Percentiles rank a stretch among this genome's conserved stretches.
Evolutionary conservation across 1,140 invertebrate species (phyloP).

Genomic region (Dendroctonus valens): DNA sequence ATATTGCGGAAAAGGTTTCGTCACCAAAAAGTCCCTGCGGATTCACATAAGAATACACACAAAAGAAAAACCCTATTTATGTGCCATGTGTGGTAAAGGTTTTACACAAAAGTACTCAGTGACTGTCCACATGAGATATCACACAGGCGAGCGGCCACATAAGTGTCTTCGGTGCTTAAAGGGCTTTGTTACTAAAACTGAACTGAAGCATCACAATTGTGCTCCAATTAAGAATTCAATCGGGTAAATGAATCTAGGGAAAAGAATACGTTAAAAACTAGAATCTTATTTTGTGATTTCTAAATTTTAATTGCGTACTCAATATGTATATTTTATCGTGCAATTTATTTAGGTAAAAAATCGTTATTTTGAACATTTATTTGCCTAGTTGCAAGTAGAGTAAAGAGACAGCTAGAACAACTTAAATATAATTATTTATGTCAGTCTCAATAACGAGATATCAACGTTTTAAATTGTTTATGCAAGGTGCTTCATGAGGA

Average conservation of each 20-base stretch:
- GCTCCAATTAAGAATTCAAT: too few relatives aligned
- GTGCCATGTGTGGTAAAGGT: conserved; percentile 44
- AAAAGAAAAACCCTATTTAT: conserved; percentile 47
- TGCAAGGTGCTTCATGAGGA: too few relatives aligned
- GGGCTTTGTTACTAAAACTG: conserved; percentile 40
- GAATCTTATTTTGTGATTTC: too few relatives aligned
- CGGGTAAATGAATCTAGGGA: too few relatives aligned
- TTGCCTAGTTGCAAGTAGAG: too few relatives aligned
- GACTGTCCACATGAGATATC: conserved; percentile 60
- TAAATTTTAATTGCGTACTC: too few relatives aligned
- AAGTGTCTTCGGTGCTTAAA: conserved; percentile 58
- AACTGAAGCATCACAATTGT: conserved; percentile 38
- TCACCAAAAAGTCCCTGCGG: conserved; percentile 67
- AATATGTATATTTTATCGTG: too few relatives aligned
- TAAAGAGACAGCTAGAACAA: too few relatives aligned
- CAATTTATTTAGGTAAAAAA: too few relatives aligned
- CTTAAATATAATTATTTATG: background rate
- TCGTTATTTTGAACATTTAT: too few relatives aligned
- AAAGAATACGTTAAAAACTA: too few relatives aligned
- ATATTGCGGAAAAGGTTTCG: conserved; percentile 57
- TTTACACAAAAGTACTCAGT: conserved; percentile 50
- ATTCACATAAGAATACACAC: conserved; percentile 66
- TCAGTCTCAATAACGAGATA: background rate
- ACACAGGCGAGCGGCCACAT: conserved; percentile 69
- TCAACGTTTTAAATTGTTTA: background rate